Evolutionary conservation across 2,797 vertebrate species (phyloP).

Genomic region (Nyctibius grandis): DNA sequence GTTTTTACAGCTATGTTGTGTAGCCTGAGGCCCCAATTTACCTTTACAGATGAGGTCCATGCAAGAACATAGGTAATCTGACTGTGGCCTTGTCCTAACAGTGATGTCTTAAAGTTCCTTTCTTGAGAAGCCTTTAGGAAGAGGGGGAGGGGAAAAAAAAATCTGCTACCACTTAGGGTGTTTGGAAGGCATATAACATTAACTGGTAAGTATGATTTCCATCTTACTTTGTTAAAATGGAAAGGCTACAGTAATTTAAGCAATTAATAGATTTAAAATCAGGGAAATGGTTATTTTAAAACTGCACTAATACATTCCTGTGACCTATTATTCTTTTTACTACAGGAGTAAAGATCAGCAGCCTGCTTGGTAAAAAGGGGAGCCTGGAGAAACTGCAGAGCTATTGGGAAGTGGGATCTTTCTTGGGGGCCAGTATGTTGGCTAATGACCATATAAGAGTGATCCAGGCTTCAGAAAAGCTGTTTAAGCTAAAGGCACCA

Average conservation of each 20-base stretch:
- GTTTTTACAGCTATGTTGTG: constrained; percentile 60
- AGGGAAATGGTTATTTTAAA: background rate
- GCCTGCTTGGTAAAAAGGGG: constrained; percentile 94
- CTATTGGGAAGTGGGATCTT: constrained; percentile 99
- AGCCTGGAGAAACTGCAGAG: constrained; percentile 97
- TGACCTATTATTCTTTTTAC: constrained; percentile 31
- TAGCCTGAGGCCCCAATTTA: constrained; percentile 65
- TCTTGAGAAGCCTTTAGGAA: constrained; percentile 36
- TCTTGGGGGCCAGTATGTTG: constrained; percentile 93
- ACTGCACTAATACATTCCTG: background rate
- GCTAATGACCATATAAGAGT: constrained; percentile 93
- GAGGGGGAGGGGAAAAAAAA: constrained; percentile 29
- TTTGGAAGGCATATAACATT: background rate
- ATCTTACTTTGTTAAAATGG: background rate
- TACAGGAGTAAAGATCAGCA: constrained; percentile 97
- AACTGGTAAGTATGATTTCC: constrained; percentile 53
- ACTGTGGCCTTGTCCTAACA: constrained; percentile 56
- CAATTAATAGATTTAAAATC: background rate
- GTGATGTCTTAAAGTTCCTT: constrained; percentile 29
- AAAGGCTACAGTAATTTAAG: background rate
- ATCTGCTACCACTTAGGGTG: background rate
- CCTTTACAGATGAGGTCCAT: constrained; percentile 69
- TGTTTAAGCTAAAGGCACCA: constrained; percentile 96
- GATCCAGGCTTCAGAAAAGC: constrained; percentile 95
- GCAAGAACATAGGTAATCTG: constrained; percentile 55